Base-by-base conservation (phyloP, 2,113 vertebrate species). In the Pachypanchax playfairii region DNA sequence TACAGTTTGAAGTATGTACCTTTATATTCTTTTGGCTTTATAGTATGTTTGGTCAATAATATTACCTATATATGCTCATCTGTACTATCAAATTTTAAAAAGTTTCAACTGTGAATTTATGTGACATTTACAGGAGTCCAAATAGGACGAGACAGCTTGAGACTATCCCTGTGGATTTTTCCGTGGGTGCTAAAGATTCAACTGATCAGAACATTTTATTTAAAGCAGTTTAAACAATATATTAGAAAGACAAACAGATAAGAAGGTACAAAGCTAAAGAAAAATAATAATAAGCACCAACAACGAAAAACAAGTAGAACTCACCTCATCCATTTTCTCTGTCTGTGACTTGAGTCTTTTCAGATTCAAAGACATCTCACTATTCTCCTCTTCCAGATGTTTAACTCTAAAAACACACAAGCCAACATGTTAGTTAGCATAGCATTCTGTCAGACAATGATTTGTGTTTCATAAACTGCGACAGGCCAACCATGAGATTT, bases 241-340 rank as follows among this genome's bases (percentile, higher is more conserved):
- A 14, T 36, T 36, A 36, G 15, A 20, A 21, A 21, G 41, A 43
- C 2, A 20, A 43, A 20, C 4, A 43, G 18, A 20, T 18, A 20
- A 41, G 21, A 6, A 2, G 14, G 2, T 41, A n/a, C 41, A 46
- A 46, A 13, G 43, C 10, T 24, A 22, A 24, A 24, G 14, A 14
- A 14, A 12, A 24, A 5, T 2, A 15, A 22, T 13, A 24, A 12
- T 24, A 13, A 46, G 13, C 2, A 11, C 21, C 25, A 14, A 2
- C 17, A 35, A 52, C n/a, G 22, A 21, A 8, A 29, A 46, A 29
- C 4, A 15, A 28, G 18, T 1, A 12, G 9, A 25, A 4, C 73
- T 90, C 75, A 98, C 97, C 94, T 99, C 94, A 14, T 98, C 97
- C 63, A 98, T 87, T 73, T 93, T 97, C 86, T 97, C 96, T 0